These are phyloP conservation scores for Leucozona laternaria DNA, from an alignment of 2,888 invertebrate genomes.

Conservation along the genomic window DNA sequence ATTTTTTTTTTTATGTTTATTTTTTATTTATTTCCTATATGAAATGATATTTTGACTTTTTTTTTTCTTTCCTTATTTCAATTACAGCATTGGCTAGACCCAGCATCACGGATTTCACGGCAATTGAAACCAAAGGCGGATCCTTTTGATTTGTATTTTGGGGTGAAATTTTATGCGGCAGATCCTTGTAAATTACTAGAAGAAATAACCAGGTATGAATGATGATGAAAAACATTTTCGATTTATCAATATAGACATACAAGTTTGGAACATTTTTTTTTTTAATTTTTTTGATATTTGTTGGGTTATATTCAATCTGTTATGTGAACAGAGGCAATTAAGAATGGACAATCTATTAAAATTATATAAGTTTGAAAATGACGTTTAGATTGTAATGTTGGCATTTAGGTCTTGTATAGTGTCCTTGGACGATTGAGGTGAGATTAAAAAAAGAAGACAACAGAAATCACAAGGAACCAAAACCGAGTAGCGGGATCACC, in stretches of 20 bases:
- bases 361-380: no score
- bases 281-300: no score
- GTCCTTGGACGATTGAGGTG: no score
- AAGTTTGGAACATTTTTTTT: no score
- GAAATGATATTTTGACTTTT: slow-evolving; percentile 22
- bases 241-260: neutral
- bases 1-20: slow-evolving; percentile 17
- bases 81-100: slow-evolving; percentile 96
- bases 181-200: slow-evolving; percentile 98
- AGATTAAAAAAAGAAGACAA: no score
- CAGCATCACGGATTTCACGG: slow-evolving; percentile 93
- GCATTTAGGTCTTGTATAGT: no score
- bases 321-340: no score
- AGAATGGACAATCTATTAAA: no score
- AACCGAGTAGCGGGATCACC: no score
- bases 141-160: slow-evolving; percentile 96
- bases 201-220: slow-evolving; percentile 94
- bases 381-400: no score
- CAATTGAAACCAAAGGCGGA: slow-evolving; percentile 91
- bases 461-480: no score
- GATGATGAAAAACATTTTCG: neutral
- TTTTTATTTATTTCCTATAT: neutral
- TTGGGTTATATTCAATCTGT: no score
- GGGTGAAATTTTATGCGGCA: slow-evolving; percentile 98
- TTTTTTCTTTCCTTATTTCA: slow-evolving; percentile 76